Evolutionary conservation across 2,113 vertebrate species (phyloP).

Genomic region (Poeciliopsis retropinna): DNA sequence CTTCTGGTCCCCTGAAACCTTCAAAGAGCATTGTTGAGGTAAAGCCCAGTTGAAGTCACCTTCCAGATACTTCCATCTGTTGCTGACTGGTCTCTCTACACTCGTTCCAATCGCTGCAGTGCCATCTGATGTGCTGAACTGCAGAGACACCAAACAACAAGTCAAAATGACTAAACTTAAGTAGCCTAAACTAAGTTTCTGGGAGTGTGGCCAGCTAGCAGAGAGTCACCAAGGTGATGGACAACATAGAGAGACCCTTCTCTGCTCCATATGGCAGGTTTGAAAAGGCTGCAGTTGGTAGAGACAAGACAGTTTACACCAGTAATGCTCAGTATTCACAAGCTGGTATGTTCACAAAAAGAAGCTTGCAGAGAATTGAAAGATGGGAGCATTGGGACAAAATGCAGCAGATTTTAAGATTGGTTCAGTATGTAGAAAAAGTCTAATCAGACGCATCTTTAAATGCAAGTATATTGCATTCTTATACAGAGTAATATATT

Average conservation of each 20-base stretch:
- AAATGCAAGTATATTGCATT: not conserved
- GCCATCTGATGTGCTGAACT: constrained; percentile 45
- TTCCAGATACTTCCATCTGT: constrained; percentile 55
- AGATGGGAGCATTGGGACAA: not conserved
- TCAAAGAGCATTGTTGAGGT: constrained; percentile 25
- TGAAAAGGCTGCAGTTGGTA: constrained; percentile 1
- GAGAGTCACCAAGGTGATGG: constrained; percentile 30
- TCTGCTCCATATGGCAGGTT: constrained; percentile 56
- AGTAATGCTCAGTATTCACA: not conserved
- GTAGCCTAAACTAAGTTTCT: constrained; percentile 43
- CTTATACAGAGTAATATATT: not conserved
- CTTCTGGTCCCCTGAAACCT: constrained; percentile 30
- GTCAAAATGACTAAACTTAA: constrained; percentile 33
- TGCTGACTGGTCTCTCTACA: constrained; percentile 11
- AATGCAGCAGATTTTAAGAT: constrained; percentile 1
- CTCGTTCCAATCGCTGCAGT: not conserved
- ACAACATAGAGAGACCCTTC: constrained; percentile 38
- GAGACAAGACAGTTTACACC: not conserved
- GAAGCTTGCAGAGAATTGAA: not conserved
- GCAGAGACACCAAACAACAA: constrained; percentile 22
- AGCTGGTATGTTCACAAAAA: constrained; percentile 2
- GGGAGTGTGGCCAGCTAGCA: constrained; percentile 51
- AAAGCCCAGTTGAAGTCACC: constrained; percentile 30
- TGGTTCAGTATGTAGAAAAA: not conserved
- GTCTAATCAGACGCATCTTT: not conserved